A percentile compares a stretch with the other conserved stretches of the same genome.
These are phyloP conservation scores for Solea senegalensis DNA, from an alignment of 2,113 vertebrate species.

Conservation along the genomic window DNA sequence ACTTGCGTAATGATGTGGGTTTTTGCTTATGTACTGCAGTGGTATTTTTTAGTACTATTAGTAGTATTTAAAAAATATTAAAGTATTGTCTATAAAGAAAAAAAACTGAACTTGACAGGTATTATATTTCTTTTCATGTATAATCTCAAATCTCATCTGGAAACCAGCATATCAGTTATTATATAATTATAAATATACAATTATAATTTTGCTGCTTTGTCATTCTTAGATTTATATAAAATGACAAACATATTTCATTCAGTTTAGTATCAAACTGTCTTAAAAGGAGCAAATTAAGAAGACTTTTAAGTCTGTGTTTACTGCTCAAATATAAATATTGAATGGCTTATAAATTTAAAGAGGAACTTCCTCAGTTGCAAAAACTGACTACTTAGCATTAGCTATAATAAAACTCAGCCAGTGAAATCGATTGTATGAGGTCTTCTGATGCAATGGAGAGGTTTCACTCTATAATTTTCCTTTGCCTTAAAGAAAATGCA, in stretches of 20 bases:
- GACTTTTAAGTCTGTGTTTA: neutral
- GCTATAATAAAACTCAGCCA: neutral
- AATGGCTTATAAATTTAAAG: slow-evolving; percentile 6
- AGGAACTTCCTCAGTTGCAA: neutral
- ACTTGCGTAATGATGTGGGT: slow-evolving; percentile 38
- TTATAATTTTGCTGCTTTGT: neutral
- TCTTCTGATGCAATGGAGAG: neutral
- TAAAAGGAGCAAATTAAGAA: neutral
- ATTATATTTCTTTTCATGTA: neutral
- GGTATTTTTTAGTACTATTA: neutral
- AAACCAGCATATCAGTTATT: neutral
- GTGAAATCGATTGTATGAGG: neutral
- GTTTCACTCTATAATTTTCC: neutral
- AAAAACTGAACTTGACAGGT: no score
- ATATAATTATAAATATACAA: neutral
- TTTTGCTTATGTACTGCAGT: slow-evolving; percentile 5
- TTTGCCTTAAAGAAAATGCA: neutral
- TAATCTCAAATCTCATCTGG: neutral
- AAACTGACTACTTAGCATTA: neutral
- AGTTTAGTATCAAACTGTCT: neutral
- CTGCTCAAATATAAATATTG: neutral
- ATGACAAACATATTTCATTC: neutral
- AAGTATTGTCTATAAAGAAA: no score
- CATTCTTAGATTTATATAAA: neutral
- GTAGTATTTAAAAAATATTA: no score